phyloP scores from a whole-genome alignment of 2,888 invertebrate genomes.

The Busseola fusca region DNA sequence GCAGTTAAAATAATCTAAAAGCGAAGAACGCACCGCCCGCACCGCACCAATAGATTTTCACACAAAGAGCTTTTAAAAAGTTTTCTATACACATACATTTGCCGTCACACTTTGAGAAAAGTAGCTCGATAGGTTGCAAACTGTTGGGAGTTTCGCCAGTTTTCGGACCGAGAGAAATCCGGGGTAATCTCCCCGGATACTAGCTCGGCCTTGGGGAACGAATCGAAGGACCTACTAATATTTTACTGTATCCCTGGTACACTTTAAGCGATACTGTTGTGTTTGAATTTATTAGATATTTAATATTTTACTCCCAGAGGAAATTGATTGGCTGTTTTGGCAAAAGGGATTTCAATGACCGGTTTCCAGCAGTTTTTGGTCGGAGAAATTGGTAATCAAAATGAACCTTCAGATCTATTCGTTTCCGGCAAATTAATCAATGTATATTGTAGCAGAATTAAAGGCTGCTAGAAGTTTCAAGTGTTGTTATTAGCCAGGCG shows the following conservation, averaged over 20 bases:
- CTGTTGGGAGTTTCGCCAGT: slow-evolving; percentile 65
- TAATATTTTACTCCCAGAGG: slow-evolving; percentile 40
- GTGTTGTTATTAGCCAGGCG: slow-evolving; percentile 4
- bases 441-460: slow-evolving; percentile 3
- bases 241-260: slow-evolving; percentile 40
- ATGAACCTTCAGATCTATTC: slow-evolving; percentile 11
- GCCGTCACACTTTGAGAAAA: slow-evolving; percentile 60
- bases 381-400: slow-evolving; percentile 45
- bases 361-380: slow-evolving; percentile 22
- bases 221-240: slow-evolving; percentile 47
- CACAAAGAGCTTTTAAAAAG: slow-evolving; percentile 64
- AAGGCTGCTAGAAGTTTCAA: neutral
- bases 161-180: slow-evolving; percentile 68
- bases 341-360: slow-evolving; percentile 29
- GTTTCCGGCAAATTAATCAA: slow-evolving; percentile 10
- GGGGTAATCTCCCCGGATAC: slow-evolving; percentile 64
- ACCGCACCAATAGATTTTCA: slow-evolving; percentile 54
- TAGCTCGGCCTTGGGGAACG: slow-evolving; percentile 63
- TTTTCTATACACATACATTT: slow-evolving; percentile 65
- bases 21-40: slow-evolving; percentile 36
- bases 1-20: slow-evolving; percentile 58
- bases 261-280: slow-evolving; percentile 50
- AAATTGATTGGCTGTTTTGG: slow-evolving; percentile 36
- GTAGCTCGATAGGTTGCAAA: slow-evolving; percentile 67
- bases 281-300: slow-evolving; percentile 38